These are phyloP conservation scores for Tilapia sparmanii DNA, from an alignment of 2,113 vertebrate species.

Conservation along the genomic window DNA sequence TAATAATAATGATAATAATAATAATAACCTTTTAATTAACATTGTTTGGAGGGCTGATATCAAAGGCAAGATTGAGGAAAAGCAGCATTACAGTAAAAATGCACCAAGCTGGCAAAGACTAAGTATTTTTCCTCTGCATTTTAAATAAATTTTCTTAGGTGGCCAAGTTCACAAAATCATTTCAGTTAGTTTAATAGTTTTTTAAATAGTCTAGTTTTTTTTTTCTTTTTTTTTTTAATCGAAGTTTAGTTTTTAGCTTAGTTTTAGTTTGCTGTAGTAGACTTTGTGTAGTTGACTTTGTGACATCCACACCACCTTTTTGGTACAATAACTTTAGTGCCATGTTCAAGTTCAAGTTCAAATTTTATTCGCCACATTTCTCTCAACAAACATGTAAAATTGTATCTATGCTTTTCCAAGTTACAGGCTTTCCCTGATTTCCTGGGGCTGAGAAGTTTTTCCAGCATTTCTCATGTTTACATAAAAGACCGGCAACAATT, in stretches of 20 bases:
- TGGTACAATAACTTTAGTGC: not conserved
- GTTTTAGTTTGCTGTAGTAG: not conserved
- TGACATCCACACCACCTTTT: not conserved
- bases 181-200: not conserved
- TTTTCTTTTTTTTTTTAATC: not conserved
- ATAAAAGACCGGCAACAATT: not conserved
- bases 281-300: not conserved
- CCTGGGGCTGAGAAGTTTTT: not conserved
- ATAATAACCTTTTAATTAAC: not conserved
- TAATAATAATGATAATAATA: too few relatives aligned
- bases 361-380: too few relatives aligned
- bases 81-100: not conserved
- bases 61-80: not conserved
- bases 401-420: not conserved
- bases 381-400: too few relatives aligned
- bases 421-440: not conserved
- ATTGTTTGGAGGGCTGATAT: not conserved
- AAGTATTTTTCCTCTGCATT: not conserved
- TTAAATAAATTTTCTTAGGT: not conserved
- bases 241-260: not conserved
- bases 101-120: not conserved
- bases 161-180: not conserved
- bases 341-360: too few relatives aligned
- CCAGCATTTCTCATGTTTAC: not conserved
- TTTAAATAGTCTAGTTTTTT: not conserved